Base-by-base conservation (phyloP, 2,888 invertebrate species). In the Taphrorychus bicolor region DNA sequence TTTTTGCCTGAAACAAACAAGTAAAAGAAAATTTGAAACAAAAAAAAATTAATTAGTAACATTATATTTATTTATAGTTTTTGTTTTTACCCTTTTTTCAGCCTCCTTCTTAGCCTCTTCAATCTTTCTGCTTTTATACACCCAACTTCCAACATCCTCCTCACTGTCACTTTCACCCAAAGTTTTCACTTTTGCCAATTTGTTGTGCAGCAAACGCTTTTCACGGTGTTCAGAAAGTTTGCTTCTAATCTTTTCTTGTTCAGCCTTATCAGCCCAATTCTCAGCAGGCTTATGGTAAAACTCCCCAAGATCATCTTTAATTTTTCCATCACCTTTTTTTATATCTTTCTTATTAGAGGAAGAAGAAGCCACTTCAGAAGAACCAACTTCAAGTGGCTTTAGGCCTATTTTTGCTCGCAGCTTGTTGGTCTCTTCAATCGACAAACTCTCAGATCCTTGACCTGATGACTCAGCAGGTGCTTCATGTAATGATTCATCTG, bases 321-420 rank as follows among this genome's bases (percentile, higher is more conserved):
- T 79, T 70, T 81, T 80, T 16, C 86, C 81, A 68, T 86, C 86
- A 64, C 84, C 85, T 73, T 85, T 81, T 4, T 72, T 71, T 11
- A 56, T 21, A 17, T 45, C 45, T 45, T 45, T 45, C 7, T 32
- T 1, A 32, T n/a, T n/a, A n/a, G n/a, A n/a, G 16, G 19, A 64
- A 41, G 60, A 48, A 5, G 69, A 17, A 45, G 56, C 60, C 9
- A 60, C 24, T 45, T 62, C 66, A 5, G 73, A 70, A 14, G 71
- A 45, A 45, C 70, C 70, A n/a, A 91, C 83, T 76, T 96, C 92
- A 2, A 98, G 84, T 0, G 98, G 98, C 79, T 96, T 97, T 32
- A 98, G 84, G 0, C 98, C 98, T 19, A 99, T 86, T 80, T 97
- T 96, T 1, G 94, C 94, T 76, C 98, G 86, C 9, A 99, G 83